Base-by-base conservation (phyloP, 37 sponge, comb jelly and placozoan species). In the Crambe crambe region DNA sequence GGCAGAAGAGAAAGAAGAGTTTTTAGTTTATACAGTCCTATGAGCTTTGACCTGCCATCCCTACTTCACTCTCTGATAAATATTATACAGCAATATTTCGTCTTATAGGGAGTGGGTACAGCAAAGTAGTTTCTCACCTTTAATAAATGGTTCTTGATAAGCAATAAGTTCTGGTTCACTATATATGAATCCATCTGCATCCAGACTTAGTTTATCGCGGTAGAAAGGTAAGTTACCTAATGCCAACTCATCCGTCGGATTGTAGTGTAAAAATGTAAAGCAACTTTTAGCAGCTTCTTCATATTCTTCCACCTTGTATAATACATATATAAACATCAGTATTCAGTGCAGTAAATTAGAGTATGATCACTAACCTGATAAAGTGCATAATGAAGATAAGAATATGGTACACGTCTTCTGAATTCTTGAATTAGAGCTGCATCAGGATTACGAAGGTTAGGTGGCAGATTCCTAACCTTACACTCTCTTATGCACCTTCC, bases 301-400 rank as follows among this genome's bases (percentile, higher is more conserved):
- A 12, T 36, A 9, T 35, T 34, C 21, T 15, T 37, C 27, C 15
- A 68, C 31, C 18, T 36, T 68, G 38, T 68, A 21, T 6, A 68
- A 20, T 21, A 30, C 39, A 37, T 18, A 68, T 21, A 32, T 10
- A 4, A 68, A 10, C 37, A 37, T 68, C 32, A 36, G 10, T 68
- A 21, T 3, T 37, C 6, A 68, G 22, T 73, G 22, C 32, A 73
- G 3, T 31, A 17, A 56, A 25, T 20, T 15, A 54, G 34, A 79
- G 10, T 47, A 47, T 47, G 6, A 6, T 47, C 12, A 43, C 68
- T 30, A 56, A 89, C 89, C 79, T 91, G 73, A 68, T 86, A 92
- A 67, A 89, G 89, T 12, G 89, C 56, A 71, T 57, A 92, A 44
- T 92, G 93, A 8, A 92, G 86, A 56, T 80, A 92, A 32, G 84